A percentile compares a stretch with the other conserved stretches of the same genome.
phyloP scores from a whole-genome alignment of 2,113 vertebrate species.

The Catharus minimus region DNA sequence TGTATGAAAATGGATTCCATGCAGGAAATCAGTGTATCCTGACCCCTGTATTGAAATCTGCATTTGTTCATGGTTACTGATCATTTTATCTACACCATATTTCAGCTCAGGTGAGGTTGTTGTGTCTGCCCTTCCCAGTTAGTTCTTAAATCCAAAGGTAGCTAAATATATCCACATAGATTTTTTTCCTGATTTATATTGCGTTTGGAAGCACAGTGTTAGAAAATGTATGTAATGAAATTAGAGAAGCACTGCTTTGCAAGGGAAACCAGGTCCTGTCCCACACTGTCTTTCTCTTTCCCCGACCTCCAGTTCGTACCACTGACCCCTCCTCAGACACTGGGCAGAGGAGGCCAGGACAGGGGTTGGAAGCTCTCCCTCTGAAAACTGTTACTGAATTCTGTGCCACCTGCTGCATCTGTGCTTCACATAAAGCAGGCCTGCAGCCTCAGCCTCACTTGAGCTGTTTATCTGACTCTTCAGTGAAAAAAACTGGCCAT shows the following conservation, averaged over 20 bases:
- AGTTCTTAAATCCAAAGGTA: neutral
- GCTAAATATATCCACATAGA: neutral
- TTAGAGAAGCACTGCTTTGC: neutral
- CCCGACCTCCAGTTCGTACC: accelerated
- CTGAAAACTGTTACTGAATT: neutral
- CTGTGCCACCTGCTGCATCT: neutral
- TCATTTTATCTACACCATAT: neutral
- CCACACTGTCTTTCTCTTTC: neutral
- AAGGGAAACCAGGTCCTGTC: neutral
- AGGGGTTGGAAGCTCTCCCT: neutral
- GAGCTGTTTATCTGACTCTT: neutral
- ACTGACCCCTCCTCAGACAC: neutral
- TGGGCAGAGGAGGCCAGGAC: neutral
- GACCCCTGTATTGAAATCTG: neutral
- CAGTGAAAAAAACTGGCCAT: neutral
- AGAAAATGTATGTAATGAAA: neutral
- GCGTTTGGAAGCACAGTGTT: neutral
- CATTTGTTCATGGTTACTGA: neutral
- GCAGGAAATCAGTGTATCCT: neutral
- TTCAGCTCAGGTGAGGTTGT: neutral
- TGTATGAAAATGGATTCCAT: neutral
- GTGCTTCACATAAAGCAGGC: neutral
- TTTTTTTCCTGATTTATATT: neutral
- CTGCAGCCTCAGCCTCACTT: neutral
- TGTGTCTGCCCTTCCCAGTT: neutral